Base-by-base conservation (phyloP, 2,888 invertebrate species). In the Pasiphila rectangulata region DNA sequence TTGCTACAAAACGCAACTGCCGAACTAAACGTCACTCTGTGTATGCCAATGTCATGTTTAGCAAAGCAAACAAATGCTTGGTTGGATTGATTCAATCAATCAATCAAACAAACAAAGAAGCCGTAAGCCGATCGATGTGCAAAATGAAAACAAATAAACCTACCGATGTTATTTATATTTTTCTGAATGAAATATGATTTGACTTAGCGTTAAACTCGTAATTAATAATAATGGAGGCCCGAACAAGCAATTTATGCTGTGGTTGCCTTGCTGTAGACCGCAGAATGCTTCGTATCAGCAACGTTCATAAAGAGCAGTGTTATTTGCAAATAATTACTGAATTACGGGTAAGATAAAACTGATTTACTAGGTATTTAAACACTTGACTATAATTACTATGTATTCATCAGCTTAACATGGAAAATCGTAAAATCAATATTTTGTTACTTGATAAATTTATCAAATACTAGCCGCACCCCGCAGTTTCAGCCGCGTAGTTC, bases 301-400 rank as follows among this genome's bases (percentile, higher is more conserved):
- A 76, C 17, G 58, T 40, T 36, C 58, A 46, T 35, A 61, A 64
- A 30, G 70, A 67, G 37, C 67, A 74, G 42, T 72, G 69, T 64
- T 83, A 79, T 67, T 43, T 62, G 9, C 62, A 76, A 64, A 76
- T 85, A 35, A 59, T 83, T 4, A 65, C 54, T 29, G 82, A 82
- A 62, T 63, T 70, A 43, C 56, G 65, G 54, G 83, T 83, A 70
- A 70, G 63, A 59, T 43, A 15, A n/a, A n/a, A 1, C 17, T 3
- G 4, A 13, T 16, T 2, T 25, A 5, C 17, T 7, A 5, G 6
- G 12, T 12, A 6, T n/a, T 34, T 27, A 3, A 6, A 1, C 27
- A 6, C 27, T 9, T 3, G 6, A 25, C 25, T 13, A 1, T 2
- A 3, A 6, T 27, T 7, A 27, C 13, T 27, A 27, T 7, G 3